phyloP scores from a whole-genome alignment of 2,888 invertebrate genomes.

The Trichogramma dendrolimi region DNA sequence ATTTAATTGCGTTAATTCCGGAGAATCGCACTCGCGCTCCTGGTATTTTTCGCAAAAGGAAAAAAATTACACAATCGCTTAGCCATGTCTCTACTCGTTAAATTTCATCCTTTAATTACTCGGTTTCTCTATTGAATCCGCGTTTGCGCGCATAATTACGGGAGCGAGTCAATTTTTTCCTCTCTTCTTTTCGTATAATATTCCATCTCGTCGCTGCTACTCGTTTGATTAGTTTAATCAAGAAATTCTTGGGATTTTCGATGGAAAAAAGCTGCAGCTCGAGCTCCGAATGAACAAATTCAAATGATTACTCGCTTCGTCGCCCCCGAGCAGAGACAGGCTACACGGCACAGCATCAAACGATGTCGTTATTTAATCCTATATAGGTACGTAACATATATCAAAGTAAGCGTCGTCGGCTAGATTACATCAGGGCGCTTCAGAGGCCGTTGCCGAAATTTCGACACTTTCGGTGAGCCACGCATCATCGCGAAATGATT shows the following conservation, averaged over 20 bases:
- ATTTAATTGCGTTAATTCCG: constrained; percentile 22
- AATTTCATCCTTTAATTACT: constrained; percentile 21
- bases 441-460: no score
- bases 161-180: not conserved
- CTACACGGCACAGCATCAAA: no score
- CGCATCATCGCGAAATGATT: no score
- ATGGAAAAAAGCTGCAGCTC: no score
- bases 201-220: not conserved
- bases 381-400: no score
- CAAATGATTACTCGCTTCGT: no score
- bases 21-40: constrained; percentile 6
- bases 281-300: no score
- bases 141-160: constrained; percentile 17
- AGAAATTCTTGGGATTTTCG: not conserved
- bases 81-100: constrained; percentile 3
- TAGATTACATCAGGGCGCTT: no score
- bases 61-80: constrained; percentile 2
- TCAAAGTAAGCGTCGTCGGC: no score
- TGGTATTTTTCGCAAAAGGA: not conserved
- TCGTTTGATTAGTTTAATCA: constrained; percentile 10
- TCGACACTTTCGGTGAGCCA: no score
- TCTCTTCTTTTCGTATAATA: not conserved
- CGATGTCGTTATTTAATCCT: no score
- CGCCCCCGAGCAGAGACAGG: no score
- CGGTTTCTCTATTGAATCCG: not conserved